Evolutionary conservation across 2,888 invertebrate genomes (phyloP).

Genomic region (Synergus gifuensis): DNA sequence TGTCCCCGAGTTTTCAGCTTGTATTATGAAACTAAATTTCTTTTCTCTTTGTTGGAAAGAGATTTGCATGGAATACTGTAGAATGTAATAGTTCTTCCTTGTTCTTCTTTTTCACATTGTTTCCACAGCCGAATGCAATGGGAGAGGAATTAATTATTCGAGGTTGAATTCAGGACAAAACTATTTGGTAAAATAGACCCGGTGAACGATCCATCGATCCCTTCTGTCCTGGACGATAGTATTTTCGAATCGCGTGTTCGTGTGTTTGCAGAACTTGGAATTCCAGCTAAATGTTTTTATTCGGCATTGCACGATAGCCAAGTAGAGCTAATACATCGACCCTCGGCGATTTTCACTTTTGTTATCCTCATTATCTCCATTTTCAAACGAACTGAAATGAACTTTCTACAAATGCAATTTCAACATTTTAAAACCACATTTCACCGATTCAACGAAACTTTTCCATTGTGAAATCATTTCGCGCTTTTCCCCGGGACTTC

Average conservation of each 20-base stretch:
- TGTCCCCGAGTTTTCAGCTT: neutral
- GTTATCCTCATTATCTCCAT: conserved; percentile 7
- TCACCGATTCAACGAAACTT: no score
- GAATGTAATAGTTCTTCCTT: neutral
- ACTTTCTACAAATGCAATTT: neutral
- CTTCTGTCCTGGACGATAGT: conserved; percentile 42
- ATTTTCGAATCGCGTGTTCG: conserved; percentile 29
- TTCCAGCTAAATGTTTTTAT: conserved; percentile 53
- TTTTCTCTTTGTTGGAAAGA: neutral
- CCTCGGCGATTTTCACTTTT: conserved; percentile 7
- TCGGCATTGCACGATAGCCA: neutral
- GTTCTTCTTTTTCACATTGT: neutral
- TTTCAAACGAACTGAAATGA: conserved; percentile 4
- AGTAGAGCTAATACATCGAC: conserved; percentile 17
- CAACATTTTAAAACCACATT: neutral
- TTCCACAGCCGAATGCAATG: neutral
- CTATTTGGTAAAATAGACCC: conserved; percentile 33
- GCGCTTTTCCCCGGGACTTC: no score
- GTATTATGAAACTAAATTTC: neutral
- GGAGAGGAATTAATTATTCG: conserved; percentile 39
- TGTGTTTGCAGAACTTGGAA: conserved; percentile 47
- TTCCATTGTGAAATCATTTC: neutral
- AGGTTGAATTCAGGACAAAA: neutral
- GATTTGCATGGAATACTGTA: neutral
- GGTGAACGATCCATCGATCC: conserved; percentile 45